Percentiles rank a stretch among this genome's conserved stretches.
phyloP scores from a whole-genome alignment of 1,140 invertebrate species.

The Euwallacea fornicatus region DNA sequence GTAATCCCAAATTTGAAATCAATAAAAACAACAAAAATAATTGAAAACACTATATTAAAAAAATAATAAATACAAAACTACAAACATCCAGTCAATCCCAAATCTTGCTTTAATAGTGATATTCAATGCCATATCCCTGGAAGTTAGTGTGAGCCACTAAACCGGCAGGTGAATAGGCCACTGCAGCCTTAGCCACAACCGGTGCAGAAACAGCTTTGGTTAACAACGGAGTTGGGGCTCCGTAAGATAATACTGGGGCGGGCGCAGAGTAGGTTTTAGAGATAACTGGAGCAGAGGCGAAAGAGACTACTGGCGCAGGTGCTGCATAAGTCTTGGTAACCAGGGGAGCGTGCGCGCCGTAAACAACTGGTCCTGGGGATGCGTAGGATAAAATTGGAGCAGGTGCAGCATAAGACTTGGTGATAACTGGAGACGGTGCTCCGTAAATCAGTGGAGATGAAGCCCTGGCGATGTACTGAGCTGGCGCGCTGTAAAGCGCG shows the following conservation, averaged over 20 bases:
- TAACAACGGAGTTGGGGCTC: conserved; percentile 37
- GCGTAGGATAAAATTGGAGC: conserved; percentile 15
- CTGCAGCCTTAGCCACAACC: conserved; percentile 48
- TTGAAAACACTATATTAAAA: no score
- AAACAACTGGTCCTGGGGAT: conserved; percentile 6
- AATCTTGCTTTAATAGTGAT: conserved; percentile 52
- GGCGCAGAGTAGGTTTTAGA: conserved; percentile 38
- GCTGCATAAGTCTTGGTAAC: conserved; percentile 35
- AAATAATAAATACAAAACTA: conserved; percentile 1
- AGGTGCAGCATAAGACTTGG: conserved; percentile 36
- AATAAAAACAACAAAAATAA: not conserved
- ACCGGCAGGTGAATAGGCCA: conserved; percentile 57
- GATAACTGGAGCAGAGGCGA: conserved; percentile 26
- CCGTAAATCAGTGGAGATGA: conserved; percentile 39
- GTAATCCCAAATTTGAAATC: not conserved
- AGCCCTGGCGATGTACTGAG: conserved; percentile 22
- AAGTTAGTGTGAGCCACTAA: conserved; percentile 59
- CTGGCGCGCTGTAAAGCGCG: conserved; percentile 30
- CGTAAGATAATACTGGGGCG: conserved; percentile 24
- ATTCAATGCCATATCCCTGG: conserved; percentile 57
- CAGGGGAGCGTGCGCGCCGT: not conserved
- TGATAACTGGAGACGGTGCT: conserved; percentile 14
- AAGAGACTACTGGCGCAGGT: conserved; percentile 37
- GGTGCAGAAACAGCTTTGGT: conserved; percentile 25
- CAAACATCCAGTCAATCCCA: not conserved